These are phyloP conservation scores for Fragum fragum DNA, from an alignment of 2,888 invertebrate genomes.

Conservation along the genomic window DNA sequence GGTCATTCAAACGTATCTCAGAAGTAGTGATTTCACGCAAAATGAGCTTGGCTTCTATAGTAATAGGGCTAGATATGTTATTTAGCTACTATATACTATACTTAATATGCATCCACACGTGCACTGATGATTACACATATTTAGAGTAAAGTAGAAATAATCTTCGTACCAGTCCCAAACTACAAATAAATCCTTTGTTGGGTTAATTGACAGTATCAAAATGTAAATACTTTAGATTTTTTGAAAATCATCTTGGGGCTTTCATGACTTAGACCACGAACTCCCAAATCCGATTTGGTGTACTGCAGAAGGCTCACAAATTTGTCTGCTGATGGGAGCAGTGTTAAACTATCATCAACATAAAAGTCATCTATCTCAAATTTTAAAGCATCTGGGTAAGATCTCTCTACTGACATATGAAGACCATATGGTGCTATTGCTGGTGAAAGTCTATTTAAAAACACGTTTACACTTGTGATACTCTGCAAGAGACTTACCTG, in stretches of 20 bases:
- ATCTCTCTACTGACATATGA: constrained; percentile 7
- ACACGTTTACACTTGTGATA: constrained; percentile 61
- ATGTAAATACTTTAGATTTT: constrained; percentile 58
- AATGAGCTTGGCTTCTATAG: not conserved
- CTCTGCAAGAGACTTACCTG: constrained; percentile 26
- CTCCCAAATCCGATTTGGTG: constrained; percentile 51
- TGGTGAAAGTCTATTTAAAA: constrained; percentile 62
- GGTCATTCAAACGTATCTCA: too few relatives aligned
- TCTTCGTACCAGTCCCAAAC: constrained; percentile 62
- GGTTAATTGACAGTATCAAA: constrained; percentile 47
- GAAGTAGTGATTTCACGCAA: not conserved
- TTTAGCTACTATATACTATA: too few relatives aligned
- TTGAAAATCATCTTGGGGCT: constrained; percentile 51
- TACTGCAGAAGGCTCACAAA: constrained; percentile 49
- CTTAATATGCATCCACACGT: not conserved
- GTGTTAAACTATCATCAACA: constrained; percentile 69
- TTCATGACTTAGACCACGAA: constrained; percentile 19
- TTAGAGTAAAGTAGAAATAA: not conserved
- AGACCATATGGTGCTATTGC: constrained; percentile 56
- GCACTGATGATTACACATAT: not conserved
- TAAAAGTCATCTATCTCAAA: constrained; percentile 63
- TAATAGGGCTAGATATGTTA: not conserved
- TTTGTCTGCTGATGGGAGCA: constrained; percentile 34
- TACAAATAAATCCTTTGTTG: constrained; percentile 42
- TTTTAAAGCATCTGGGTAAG: constrained; percentile 29